These are phyloP conservation scores for Platerodrilus igneus DNA, from an alignment of 2,888 invertebrate species.

Conservation along the genomic window DNA sequence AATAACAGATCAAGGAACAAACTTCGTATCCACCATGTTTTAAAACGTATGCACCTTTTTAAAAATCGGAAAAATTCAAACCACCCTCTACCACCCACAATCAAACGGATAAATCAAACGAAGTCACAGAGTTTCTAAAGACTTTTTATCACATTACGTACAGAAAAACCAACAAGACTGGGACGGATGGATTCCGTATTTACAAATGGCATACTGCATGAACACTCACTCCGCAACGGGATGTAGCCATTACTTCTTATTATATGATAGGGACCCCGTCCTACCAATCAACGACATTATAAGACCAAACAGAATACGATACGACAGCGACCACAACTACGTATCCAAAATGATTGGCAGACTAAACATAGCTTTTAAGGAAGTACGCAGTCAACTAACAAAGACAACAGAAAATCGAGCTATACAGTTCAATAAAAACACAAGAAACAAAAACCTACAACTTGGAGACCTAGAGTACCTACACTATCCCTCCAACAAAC, in stretches of 20 bases:
- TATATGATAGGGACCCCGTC: conserved; percentile 28
- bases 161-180: conserved; percentile 27
- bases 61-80: conserved; percentile 29
- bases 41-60: conserved; percentile 29
- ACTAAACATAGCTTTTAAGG: conserved; percentile 6
- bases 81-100: conserved; percentile 33
- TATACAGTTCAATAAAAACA: conserved; percentile 12
- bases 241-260: conserved; percentile 26
- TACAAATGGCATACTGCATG: conserved; percentile 28
- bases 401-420: conserved; percentile 6
- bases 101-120: conserved; percentile 36
- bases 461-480: conserved; percentile 20
- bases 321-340: conserved; percentile 25
- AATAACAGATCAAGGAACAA: conserved; percentile 33
- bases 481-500: conserved; percentile 11
- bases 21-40: conserved; percentile 32
- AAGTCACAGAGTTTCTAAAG: conserved; percentile 32
- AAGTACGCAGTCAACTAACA: conserved; percentile 1
- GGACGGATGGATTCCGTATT: conserved; percentile 33
- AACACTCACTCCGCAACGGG: conserved; percentile 23
- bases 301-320: conserved; percentile 13
- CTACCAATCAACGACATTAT: conserved; percentile 24
- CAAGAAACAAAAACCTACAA: conserved; percentile 6
- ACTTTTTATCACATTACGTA: conserved; percentile 32
- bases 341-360: conserved; percentile 12